Conservation (phyloP, 1,140 invertebrate genomes). For the Zaprionus lachaisei region DNA sequence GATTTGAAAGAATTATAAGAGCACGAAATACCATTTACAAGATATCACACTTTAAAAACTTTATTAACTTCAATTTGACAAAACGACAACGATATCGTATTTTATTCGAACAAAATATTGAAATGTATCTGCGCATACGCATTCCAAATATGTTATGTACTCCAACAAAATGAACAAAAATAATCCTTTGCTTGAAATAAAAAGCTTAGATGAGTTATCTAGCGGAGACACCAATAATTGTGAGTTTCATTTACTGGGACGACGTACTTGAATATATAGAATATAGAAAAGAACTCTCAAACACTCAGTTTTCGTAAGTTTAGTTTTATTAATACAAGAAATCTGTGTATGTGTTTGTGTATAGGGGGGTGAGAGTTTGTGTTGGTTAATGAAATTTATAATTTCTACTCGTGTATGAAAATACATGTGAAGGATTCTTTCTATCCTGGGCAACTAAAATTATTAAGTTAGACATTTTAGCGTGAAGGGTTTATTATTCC, state of each 20-base stretch:
- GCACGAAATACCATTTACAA: slow-evolving; percentile 39
- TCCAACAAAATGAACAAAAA: slow-evolving; percentile 70
- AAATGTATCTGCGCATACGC: slow-evolving; percentile 77
- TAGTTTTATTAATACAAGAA: slow-evolving; percentile 82
- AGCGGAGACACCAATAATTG: slow-evolving; percentile 63
- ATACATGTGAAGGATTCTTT: slow-evolving; percentile 51
- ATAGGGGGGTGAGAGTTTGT: slow-evolving; percentile 37
- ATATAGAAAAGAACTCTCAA: background rate
- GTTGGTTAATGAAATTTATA: slow-evolving; percentile 75
- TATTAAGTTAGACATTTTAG: slow-evolving; percentile 56
- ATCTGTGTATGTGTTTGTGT: slow-evolving; percentile 59
- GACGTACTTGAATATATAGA: too few relatives aligned
- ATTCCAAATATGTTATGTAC: slow-evolving; percentile 79
- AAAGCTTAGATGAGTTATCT: slow-evolving; percentile 82
- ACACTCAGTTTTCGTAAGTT: slow-evolving; percentile 62
- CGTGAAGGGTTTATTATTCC: background rate
- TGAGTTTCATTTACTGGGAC: slow-evolving; percentile 33
- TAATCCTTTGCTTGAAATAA: slow-evolving; percentile 83
- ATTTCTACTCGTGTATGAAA: slow-evolving; percentile 70
- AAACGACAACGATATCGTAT: slow-evolving; percentile 75
- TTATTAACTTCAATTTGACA: slow-evolving; percentile 50
- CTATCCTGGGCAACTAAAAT: slow-evolving; percentile 26
- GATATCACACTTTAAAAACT: slow-evolving; percentile 52
- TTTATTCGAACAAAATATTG: slow-evolving; percentile 77
- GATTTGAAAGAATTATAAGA: slow-evolving; percentile 22